Evolutionary conservation across 2,888 invertebrate species (phyloP).

Genomic region (Conchocele bisecta): DNA sequence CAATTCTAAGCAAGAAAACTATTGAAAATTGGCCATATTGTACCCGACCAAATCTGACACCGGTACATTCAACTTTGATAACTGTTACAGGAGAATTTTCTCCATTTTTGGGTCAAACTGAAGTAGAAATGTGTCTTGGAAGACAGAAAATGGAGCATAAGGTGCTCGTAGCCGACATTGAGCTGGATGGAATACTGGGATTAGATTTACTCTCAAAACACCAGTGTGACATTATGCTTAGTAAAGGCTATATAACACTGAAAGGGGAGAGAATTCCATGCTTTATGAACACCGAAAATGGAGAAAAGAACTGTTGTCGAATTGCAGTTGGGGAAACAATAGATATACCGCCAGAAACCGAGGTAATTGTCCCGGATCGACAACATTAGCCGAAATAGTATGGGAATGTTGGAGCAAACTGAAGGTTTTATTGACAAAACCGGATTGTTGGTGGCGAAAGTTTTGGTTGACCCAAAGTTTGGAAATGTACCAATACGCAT

Average conservation of each 20-base stretch:
- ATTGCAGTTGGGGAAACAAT: not conserved
- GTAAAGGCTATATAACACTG: not conserved
- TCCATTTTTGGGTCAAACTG: conserved; percentile 33
- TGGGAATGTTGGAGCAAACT: not conserved
- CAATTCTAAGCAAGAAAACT: conserved; percentile 10
- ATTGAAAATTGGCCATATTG: not conserved
- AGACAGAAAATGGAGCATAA: conserved; percentile 10
- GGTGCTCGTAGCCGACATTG: not conserved
- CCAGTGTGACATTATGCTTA: not conserved
- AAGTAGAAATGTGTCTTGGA: conserved; percentile 3
- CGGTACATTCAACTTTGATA: conserved; percentile 4
- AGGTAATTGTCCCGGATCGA: not conserved
- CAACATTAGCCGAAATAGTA: not conserved
- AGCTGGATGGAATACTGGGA: not conserved
- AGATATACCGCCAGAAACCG: not conserved
- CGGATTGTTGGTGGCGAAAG: not conserved
- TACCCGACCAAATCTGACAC: not conserved
- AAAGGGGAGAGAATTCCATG: not conserved
- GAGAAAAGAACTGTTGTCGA: not conserved
- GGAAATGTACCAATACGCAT: not conserved
- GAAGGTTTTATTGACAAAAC: not conserved
- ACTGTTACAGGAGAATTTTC: conserved; percentile 35
- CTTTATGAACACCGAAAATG: not conserved
- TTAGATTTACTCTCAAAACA: not conserved
- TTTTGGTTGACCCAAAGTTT: not conserved